Evolutionary conservation across 2,797 vertebrate species (phyloP), one percentile per base, ranked within the genome.

Genomic region (Scomberomorus guttatus): DNA sequence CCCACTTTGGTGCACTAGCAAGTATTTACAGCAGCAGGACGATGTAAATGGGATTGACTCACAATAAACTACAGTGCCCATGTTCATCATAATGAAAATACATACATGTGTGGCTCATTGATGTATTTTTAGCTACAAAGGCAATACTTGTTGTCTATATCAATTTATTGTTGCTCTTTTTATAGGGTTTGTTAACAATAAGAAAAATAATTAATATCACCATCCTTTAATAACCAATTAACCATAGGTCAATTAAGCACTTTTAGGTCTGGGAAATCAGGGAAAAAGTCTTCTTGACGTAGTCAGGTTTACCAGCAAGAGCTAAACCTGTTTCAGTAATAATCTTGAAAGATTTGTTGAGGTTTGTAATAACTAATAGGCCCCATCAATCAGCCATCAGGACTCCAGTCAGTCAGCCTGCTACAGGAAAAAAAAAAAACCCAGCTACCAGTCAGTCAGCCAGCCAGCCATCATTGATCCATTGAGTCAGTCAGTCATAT

Each of bases 401-500:
- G 59, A 67, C 37, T 44, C 44, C 55, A 84, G 71, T 90, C 74
- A 75, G 65, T 82, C 79, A 64, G 58, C 58, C 51, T 77, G 70
- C 73, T 51, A 61, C 44, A 67, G 74, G 69, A n/a, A n/a, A n/a
- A 10, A 37, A 37, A 42, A 87, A 73, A 71, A 90, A 87, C 75
- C 78, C 81, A 63, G 61, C 69, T 66, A 82, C 80, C 77, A 71
- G 44, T 27, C 69, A 68, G 75, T 46, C 79, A 71, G 44, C 34
- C 69, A 68, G 75, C 63, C 61, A 72, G 78, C 63, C 24, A 29
- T 69, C 85, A 93, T 91, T 61, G 88, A 93, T 89, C 84, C 86
- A 83, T 66, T 69, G 72, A 86, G 75, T 83, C 85, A 79, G 83
- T 85, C 88, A 88, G 86, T 92, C 90, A 90, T 90, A 91, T 94